A percentile compares a stretch with the other conserved stretches of the same genome.
phyloP scores from a whole-genome alignment of 1,140 invertebrate species.

The Tachypleus tridentatus region DNA sequence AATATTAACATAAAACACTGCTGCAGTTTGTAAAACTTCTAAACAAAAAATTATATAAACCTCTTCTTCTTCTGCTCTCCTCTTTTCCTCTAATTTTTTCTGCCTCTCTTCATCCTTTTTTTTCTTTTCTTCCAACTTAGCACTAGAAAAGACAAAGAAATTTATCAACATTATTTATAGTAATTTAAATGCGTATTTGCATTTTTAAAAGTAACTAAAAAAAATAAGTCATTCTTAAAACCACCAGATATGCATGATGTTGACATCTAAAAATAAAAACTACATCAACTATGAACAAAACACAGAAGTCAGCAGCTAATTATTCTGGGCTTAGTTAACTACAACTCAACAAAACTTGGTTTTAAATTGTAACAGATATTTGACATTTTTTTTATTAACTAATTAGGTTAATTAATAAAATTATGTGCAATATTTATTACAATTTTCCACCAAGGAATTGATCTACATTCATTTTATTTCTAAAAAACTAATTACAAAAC shows the following conservation, averaged over 20 bases:
- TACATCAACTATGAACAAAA: too few species aligned
- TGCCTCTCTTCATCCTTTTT: conserved; percentile 39
- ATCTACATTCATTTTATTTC: conserved; percentile 19
- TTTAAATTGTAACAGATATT: too few species aligned
- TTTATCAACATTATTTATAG: neutral
- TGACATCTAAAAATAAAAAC: too few species aligned
- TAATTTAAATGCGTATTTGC: too few species aligned
- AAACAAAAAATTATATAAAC: neutral
- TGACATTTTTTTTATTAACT: neutral
- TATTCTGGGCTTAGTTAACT: too few species aligned
- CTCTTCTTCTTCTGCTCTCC: conserved; percentile 43
- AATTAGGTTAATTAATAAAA: neutral
- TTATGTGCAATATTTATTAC: neutral
- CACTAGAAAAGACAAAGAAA: neutral
- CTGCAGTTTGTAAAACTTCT: too few species aligned
- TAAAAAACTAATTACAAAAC: conserved; percentile 6
- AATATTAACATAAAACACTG: too few species aligned
- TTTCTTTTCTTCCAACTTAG: conserved; percentile 31
- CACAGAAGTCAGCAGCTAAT: too few species aligned
- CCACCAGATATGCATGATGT: too few species aligned
- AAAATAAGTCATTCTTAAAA: too few species aligned
- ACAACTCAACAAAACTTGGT: too few species aligned
- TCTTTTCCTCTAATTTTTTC: conserved; percentile 41
- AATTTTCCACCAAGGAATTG: conserved; percentile 15
- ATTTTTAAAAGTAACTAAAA: too few species aligned